Evolutionary conservation across 2,797 vertebrate genomes (phyloP).

Genomic region (Lates japonicus): DNA sequence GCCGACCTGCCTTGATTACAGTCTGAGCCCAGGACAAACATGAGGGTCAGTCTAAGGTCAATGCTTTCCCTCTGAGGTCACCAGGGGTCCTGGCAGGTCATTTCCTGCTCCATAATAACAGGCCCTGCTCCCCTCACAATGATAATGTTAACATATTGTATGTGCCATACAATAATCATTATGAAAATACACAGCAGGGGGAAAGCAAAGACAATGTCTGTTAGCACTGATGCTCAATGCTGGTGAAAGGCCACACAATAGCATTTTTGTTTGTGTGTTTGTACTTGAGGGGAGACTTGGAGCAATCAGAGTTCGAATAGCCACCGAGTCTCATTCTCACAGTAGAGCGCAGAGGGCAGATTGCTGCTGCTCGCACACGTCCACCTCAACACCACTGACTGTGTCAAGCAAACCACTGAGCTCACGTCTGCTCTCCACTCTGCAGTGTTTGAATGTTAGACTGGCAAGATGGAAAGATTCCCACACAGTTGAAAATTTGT

Average conservation of each 20-base stretch:
- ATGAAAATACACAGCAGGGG: conserved; percentile 81
- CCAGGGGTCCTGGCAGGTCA: conserved; percentile 79
- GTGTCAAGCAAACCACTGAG: conserved; percentile 41
- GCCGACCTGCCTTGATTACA: conserved; percentile 56
- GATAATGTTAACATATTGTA: conserved; percentile 84
- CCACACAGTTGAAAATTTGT: not conserved
- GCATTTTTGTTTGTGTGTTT: conserved; percentile 78
- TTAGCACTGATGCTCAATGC: conserved; percentile 80
- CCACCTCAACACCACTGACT: conserved; percentile 27
- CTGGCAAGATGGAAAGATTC: not conserved
- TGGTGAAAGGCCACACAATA: conserved; percentile 80
- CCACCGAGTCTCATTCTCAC: conserved; percentile 60
- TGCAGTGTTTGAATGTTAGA: not conserved
- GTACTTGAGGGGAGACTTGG: conserved; percentile 56
- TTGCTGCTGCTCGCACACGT: conserved; percentile 25
- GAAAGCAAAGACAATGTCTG: conserved; percentile 87
- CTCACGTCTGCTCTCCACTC: conserved; percentile 54
- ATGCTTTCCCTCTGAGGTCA: conserved; percentile 82
- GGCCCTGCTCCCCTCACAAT: conserved; percentile 72
- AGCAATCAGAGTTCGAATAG: conserved; percentile 46
- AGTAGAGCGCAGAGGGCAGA: conserved; percentile 11
- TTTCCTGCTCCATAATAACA: conserved; percentile 84
- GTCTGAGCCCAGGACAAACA: conserved; percentile 68
- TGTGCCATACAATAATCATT: conserved; percentile 86
- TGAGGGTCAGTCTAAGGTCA: conserved; percentile 79